Percentiles rank a stretch among this genome's conserved stretches.
These are phyloP conservation scores for Fragum whitleyi DNA, from an alignment of 2,888 invertebrate species.

Conservation along the genomic window DNA sequence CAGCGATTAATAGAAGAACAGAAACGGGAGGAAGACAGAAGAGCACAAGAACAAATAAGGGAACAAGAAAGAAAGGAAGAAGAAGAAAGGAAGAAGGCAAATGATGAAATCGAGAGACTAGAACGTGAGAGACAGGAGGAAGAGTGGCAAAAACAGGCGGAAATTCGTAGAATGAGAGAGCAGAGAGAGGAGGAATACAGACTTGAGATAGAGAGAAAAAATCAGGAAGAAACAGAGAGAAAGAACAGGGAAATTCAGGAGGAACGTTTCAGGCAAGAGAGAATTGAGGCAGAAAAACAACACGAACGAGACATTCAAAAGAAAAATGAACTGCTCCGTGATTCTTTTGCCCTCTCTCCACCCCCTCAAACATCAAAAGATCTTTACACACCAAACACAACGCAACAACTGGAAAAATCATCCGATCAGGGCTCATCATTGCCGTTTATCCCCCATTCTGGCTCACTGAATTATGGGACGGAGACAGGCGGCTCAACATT, in stretches of 20 bases:
- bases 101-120: background rate
- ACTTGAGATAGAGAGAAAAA: conserved; percentile 21
- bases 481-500: background rate
- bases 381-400: background rate
- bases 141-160: conserved; percentile 7
- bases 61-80: conserved; percentile 8
- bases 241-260: conserved; percentile 7
- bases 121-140: conserved; percentile 15
- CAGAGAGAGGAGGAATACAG: conserved; percentile 15
- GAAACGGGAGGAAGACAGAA: conserved; percentile 2
- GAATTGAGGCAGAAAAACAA: background rate
- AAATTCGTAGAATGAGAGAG: conserved; percentile 14
- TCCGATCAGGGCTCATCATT: conserved; percentile 37
- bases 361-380: background rate
- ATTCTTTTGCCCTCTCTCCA: conserved; percentile 11
- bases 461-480: conserved; percentile 9
- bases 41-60: background rate
- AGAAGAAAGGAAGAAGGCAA: background rate
- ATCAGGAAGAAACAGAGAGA: conserved; percentile 1
- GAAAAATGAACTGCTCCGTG: conserved; percentile 19
- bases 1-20: background rate
- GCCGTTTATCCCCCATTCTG: conserved; percentile 43
- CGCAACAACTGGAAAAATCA: conserved; percentile 10
- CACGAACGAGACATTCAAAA: conserved; percentile 14
- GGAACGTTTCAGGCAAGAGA: conserved; percentile 3